Percentiles rank a stretch among this genome's conserved stretches.
Evolutionary conservation across 2,797 vertebrate genomes (phyloP).

Genomic region (Spinus pinus): DNA sequence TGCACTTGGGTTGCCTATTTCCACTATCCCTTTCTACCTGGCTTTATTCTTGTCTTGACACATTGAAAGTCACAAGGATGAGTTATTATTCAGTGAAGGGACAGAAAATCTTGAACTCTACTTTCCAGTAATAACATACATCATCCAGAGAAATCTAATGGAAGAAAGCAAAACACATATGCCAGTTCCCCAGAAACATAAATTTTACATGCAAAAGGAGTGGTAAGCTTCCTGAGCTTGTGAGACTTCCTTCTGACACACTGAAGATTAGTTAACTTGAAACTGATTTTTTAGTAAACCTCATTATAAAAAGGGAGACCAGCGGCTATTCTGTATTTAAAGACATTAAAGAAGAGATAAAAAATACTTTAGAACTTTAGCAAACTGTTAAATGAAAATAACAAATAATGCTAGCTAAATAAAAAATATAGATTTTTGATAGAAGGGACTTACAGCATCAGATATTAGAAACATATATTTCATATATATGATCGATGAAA

Average conservation of each 20-base stretch:
- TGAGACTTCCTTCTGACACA: not conserved
- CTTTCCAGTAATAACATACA: not conserved
- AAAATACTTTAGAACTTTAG: not conserved
- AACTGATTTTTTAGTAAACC: not conserved
- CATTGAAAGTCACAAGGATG: not conserved
- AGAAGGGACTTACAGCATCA: not conserved
- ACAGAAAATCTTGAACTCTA: not conserved
- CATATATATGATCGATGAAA: not conserved
- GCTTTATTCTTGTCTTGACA: not conserved
- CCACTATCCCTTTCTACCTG: not conserved
- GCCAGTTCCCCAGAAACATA: not conserved
- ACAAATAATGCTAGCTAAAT: not conserved
- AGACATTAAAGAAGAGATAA: not conserved
- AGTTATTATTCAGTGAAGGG: not conserved
- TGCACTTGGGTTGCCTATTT: not conserved
- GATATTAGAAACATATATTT: not conserved
- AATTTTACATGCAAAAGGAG: not conserved
- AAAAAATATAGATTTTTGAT: conserved; percentile 16
- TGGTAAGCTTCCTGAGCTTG: not conserved
- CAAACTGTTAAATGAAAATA: not conserved
- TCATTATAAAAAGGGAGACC: not conserved
- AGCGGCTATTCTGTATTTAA: not conserved
- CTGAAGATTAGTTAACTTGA: not conserved
- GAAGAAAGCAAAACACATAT: not conserved
- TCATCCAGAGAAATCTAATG: not conserved